Evolutionary conservation across 2,888 invertebrate genomes (phyloP).

Genomic region (Lasioglossum oenotherae): DNA sequence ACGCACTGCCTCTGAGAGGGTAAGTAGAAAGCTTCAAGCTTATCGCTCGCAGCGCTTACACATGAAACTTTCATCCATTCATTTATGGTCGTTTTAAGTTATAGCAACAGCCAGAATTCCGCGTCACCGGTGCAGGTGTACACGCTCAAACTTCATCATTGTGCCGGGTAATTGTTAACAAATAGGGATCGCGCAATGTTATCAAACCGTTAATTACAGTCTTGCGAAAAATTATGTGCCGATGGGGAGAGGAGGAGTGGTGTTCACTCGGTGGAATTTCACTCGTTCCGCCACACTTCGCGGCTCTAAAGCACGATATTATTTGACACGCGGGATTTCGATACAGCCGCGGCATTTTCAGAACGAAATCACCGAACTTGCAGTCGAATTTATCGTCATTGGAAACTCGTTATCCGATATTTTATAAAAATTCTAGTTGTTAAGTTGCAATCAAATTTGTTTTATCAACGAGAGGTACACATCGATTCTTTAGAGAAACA

Average conservation of each 20-base stretch:
- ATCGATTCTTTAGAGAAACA: neutral
- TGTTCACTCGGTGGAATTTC: too few species aligned
- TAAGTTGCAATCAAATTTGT: too few species aligned
- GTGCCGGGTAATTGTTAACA: constrained; percentile 38
- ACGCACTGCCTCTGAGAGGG: neutral
- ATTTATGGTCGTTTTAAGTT: constrained; percentile 55
- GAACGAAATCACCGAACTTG: neutral
- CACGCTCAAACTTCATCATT: neutral
- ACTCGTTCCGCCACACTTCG: neutral
- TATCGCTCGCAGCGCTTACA: constrained; percentile 26
- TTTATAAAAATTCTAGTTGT: neutral
- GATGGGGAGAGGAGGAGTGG: neutral
- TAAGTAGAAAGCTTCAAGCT: constrained; percentile 30
- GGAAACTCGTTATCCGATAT: neutral
- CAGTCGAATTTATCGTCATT: neutral
- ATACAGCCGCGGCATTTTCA: neutral
- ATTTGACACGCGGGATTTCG: neutral
- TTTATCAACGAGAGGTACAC: neutral
- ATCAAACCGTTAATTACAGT: constrained; percentile 35
- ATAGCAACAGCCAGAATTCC: constrained; percentile 39
- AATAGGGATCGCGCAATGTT: constrained; percentile 28
- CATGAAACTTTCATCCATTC: constrained; percentile 31
- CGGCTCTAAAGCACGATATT: neutral
- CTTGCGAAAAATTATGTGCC: constrained; percentile 27
- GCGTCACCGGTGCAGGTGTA: constrained; percentile 8